Percentiles rank a stretch among this genome's conserved stretches.
These are phyloP conservation scores for Sebastiscus albofasciatus DNA, from an alignment of 2,797 vertebrate species.

Conservation along the genomic window DNA sequence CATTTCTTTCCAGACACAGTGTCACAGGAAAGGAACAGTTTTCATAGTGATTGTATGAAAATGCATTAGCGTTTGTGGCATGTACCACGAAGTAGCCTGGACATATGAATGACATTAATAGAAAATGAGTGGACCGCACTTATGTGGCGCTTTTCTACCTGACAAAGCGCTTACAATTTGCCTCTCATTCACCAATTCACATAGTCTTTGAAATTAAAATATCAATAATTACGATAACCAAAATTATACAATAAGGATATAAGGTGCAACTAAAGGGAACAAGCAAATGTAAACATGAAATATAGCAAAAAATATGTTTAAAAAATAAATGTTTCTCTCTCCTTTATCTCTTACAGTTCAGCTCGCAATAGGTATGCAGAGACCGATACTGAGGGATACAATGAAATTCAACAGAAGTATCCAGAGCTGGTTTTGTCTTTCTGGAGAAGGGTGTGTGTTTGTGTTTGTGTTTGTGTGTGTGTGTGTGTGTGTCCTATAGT, in stretches of 20 bases:
- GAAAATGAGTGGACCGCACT: neutral
- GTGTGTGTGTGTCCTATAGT: neutral
- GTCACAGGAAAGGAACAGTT: neutral
- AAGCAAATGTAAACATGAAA: neutral
- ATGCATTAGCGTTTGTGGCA: neutral
- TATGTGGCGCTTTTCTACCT: neutral
- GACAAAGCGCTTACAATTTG: neutral
- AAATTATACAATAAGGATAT: neutral
- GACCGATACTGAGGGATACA: neutral
- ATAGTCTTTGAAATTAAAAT: neutral
- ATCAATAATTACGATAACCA: neutral
- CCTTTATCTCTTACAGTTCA: neutral
- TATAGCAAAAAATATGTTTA: neutral
- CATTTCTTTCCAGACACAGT: neutral
- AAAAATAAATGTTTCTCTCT: rapidly evolving
- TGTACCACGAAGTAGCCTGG: neutral
- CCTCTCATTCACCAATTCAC: neutral
- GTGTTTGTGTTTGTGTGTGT: neutral
- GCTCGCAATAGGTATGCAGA: neutral
- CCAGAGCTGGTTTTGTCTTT: neutral
- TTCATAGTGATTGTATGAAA: constrained; percentile 3
- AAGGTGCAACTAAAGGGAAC: neutral
- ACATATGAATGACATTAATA: neutral
- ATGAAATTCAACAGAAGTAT: neutral
- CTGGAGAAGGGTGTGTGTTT: neutral